phyloP scores from a whole-genome alignment of 35 echinoderm and acorn worm genomes.

The Amphiura filiformis region DNA sequence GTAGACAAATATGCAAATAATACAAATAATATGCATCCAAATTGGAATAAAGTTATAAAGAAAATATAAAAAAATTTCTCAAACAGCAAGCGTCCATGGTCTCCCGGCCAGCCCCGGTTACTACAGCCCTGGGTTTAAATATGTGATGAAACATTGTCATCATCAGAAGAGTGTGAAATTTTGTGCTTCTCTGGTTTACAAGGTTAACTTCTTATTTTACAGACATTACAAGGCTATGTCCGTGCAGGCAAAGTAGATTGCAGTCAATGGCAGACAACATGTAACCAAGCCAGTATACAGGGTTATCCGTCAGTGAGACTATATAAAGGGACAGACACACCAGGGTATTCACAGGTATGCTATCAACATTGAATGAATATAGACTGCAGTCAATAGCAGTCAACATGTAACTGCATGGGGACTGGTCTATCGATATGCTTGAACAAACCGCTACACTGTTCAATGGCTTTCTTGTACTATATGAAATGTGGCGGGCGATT shows the following conservation, averaged over 20 bases:
- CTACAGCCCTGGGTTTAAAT: neutral
- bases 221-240: conserved; percentile 75
- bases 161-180: neutral
- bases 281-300: conserved; percentile 76
- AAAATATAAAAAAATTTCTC: too few relatives aligned
- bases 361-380: neutral
- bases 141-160: neutral
- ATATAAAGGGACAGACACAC: conserved; percentile 76
- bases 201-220: too few relatives aligned
- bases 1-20: too few relatives aligned
- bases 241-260: conserved; percentile 88
- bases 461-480: too few relatives aligned
- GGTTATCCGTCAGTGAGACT: conserved; percentile 80
- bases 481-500: too few relatives aligned
- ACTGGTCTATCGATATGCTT: too few relatives aligned
- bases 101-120: neutral
- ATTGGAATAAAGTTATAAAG: too few relatives aligned
- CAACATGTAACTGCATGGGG: too few relatives aligned
- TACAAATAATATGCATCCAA: too few relatives aligned
- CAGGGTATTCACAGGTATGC: conserved; percentile 84
- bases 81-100: too few relatives aligned
- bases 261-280: conserved; percentile 59
- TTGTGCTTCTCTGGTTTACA: neutral
- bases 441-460: too few relatives aligned
- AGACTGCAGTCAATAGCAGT: neutral